These are phyloP conservation scores for Crocodylus rhombifer DNA, from an alignment of 2,797 vertebrate genomes.

Conservation along the genomic window DNA sequence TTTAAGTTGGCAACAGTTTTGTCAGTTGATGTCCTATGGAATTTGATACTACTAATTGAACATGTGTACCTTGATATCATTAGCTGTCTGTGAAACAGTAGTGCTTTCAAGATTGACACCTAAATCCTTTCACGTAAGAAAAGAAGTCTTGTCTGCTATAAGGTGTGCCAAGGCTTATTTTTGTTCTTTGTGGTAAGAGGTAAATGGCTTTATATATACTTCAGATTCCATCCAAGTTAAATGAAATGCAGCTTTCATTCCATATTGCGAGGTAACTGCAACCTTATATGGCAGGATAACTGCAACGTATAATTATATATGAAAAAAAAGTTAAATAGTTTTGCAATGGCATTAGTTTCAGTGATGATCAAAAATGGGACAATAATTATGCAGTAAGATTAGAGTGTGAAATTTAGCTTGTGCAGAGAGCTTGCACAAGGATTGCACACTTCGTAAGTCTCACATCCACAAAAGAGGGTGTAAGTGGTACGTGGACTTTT, in stretches of 20 bases:
- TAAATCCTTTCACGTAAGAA: background rate
- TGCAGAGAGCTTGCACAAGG: background rate
- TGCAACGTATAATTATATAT: background rate
- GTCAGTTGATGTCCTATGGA: conserved; percentile 21
- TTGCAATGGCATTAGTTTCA: background rate
- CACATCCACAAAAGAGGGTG: background rate
- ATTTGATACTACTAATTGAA: conserved; percentile 8
- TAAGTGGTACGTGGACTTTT: background rate
- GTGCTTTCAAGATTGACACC: background rate
- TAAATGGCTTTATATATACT: background rate
- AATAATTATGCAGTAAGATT: background rate
- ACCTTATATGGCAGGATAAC: background rate
- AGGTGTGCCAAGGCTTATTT: background rate
- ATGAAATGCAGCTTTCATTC: background rate
- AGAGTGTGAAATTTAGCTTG: background rate
- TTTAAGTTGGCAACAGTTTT: conserved; percentile 28
- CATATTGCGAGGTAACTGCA: background rate
- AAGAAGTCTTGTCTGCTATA: background rate
- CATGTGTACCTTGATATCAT: background rate
- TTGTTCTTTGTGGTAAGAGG: background rate
- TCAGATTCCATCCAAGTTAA: background rate
- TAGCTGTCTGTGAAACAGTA: background rate
- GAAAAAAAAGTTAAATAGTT: background rate
- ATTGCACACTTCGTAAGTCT: fast-evolving
- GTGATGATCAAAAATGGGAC: background rate